Percentiles rank a stretch among this genome's conserved stretches.
Conservation (phyloP, 2,888 invertebrate genomes). For the Drosophila pegasa region DNA sequence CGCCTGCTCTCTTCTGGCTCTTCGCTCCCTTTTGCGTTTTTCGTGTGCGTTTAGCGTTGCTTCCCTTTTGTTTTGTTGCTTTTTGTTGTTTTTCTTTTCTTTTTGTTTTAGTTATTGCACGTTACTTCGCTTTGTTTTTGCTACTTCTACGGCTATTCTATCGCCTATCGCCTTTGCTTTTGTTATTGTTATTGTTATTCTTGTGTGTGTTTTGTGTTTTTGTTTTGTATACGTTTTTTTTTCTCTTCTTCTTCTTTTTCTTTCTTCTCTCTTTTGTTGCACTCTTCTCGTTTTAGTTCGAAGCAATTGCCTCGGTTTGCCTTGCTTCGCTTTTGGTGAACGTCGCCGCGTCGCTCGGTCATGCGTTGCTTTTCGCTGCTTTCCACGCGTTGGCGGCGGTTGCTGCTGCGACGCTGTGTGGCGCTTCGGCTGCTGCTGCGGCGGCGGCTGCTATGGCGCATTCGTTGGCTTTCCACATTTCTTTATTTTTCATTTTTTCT, state of each 20-base stretch:
- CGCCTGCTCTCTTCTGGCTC: slow-evolving; percentile 2
- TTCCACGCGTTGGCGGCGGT: slow-evolving; percentile 62
- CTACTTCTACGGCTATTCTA: slow-evolving; percentile 45
- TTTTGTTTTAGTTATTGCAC: slow-evolving; percentile 25
- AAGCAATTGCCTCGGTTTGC: slow-evolving; percentile 39
- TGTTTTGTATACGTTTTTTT: slow-evolving; percentile 11
- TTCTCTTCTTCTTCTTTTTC: slow-evolving; percentile 4
- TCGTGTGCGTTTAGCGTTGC: slow-evolving; percentile 22
- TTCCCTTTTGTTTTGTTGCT: slow-evolving; percentile 11
- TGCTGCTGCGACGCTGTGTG: slow-evolving; percentile 57
- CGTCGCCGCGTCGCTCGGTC: slow-evolving; percentile 49
- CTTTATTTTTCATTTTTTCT: slow-evolving; percentile 5
- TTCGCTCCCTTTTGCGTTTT: slow-evolving; percentile 6
- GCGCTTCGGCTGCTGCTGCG: slow-evolving; percentile 23
- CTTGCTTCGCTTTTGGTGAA: slow-evolving; percentile 1
- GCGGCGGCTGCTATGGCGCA: slow-evolving; percentile 48
- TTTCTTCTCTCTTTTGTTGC: slow-evolving; percentile 36
- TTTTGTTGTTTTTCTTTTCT: slow-evolving; percentile 3
- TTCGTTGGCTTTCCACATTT: slow-evolving; percentile 53
- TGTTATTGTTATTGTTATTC: slow-evolving; percentile 31
- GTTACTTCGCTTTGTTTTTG: slow-evolving; percentile 33
- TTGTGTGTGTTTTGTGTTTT: slow-evolving; percentile 6
- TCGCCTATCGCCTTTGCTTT: slow-evolving; percentile 28
- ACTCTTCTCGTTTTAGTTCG: slow-evolving; percentile 24
- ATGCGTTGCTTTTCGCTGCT: slow-evolving; percentile 53